Base-by-base conservation (phyloP, 2,888 invertebrate species). In the Bellardia bayeri region DNA sequence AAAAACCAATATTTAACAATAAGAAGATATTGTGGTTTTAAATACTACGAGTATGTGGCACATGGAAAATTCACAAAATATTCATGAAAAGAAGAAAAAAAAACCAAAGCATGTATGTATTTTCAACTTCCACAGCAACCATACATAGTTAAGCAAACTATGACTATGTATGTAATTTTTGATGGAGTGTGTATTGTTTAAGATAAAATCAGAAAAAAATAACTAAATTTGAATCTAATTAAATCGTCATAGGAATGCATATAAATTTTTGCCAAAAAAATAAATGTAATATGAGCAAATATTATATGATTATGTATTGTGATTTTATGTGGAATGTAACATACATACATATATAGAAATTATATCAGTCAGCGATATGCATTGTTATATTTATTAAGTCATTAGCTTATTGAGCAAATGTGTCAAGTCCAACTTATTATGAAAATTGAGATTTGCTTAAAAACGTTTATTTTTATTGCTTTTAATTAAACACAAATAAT, bases 1-100 rank as follows among this genome's bases (percentile, higher is more conserved):
- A 61, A 49, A 54, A 75, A 75, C 51, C 75, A 75, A 63, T 75
- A 63, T 75, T 75, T 37, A 75, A 75, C 75, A 75, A 75, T 75
- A 64, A 51, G 75, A 63, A 63, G 56, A 61, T 64, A 51, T 75
- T 37, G 75, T 63, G 75, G 75, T 75, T 49, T 37, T 49, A 75
- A 61, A 11, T 13, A 13, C 11, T 75, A 23, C 23, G 23, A 23
- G 23, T 23, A 45, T 75, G 63, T 75, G 63, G 63, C 63, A 16
- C 37, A 75, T 40, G 63, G 51, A 63, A 75, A 13, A 51, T 51
- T 75, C 45, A 75, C 33, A 45, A 40, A 63, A 45, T n/a, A 61
- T 33, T 49, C 33, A 51, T 42, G 16, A 3, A 66, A 42, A n/a
- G 8, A 40, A 64, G 33, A 6, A 16, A 2, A n/a, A 40, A 64